Evolutionary conservation across 1,140 invertebrate species (phyloP).

Genomic region (Drosophila trapezifrons): DNA sequence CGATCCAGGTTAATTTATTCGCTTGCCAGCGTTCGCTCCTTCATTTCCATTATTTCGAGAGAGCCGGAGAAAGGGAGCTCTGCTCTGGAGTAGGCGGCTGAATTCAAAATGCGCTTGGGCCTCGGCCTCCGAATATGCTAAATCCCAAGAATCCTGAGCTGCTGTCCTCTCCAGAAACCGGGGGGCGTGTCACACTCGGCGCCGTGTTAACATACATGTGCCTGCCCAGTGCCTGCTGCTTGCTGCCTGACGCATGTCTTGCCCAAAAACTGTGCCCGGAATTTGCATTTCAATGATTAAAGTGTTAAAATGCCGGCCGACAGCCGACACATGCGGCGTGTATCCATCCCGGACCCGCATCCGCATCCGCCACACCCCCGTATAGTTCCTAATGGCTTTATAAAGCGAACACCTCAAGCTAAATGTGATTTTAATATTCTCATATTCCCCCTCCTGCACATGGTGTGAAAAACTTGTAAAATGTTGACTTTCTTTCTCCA

Average conservation of each 20-base stretch:
- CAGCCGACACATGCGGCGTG: conserved; percentile 26
- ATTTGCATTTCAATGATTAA: conserved; percentile 78
- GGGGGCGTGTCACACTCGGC: conserved; percentile 17
- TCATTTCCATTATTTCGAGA: conserved; percentile 39
- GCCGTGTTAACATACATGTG: conserved; percentile 45
- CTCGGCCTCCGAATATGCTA: conserved; percentile 58
- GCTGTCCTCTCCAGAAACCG: conserved; percentile 31
- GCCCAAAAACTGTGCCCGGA: conserved; percentile 32
- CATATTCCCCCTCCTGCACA: conserved; percentile 7
- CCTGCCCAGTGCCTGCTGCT: not conserved
- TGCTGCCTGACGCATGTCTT: conserved; percentile 42
- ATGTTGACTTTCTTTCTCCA: conserved; percentile 15
- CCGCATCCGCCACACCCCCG: not conserved
- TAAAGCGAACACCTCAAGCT: conserved; percentile 43
- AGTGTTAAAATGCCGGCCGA: conserved; percentile 62
- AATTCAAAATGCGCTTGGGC: conserved; percentile 59
- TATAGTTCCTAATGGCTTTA: conserved; percentile 50
- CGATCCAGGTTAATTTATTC: conserved; percentile 77
- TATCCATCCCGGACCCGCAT: conserved; percentile 5
- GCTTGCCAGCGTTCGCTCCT: conserved; percentile 27
- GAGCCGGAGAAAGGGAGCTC: conserved; percentile 13
- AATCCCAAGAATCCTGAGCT: conserved; percentile 42
- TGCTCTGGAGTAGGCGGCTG: conserved; percentile 44
- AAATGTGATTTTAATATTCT: conserved; percentile 51
- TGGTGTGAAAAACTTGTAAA: conserved; percentile 31